These are phyloP conservation scores for Gulo gulo DNA, from an alignment of 2,113 vertebrate species.

Conservation along the genomic window DNA sequence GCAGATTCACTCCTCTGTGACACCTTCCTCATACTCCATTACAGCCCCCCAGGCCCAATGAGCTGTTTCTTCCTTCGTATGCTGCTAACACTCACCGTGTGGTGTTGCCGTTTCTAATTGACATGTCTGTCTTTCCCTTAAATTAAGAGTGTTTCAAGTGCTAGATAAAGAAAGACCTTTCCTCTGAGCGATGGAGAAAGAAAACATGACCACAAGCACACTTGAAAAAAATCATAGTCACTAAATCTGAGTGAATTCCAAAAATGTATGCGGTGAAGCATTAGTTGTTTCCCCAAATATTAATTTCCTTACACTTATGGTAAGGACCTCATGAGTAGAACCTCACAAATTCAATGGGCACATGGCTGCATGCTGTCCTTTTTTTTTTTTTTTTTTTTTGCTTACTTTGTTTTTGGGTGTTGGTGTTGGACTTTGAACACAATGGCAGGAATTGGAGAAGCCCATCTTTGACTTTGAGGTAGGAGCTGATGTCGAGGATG, in stretches of 20 bases:
- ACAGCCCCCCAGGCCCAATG: too few species aligned
- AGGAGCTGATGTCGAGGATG: neutral
- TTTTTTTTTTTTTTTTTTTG: neutral
- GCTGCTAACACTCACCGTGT: neutral
- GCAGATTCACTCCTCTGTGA: neutral
- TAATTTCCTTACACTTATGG: neutral
- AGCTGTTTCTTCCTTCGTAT: neutral
- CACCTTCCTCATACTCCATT: neutral
- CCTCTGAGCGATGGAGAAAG: neutral
- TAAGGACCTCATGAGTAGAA: neutral
- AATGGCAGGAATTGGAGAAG: neutral
- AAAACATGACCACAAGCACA: neutral
- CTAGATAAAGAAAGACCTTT: neutral
- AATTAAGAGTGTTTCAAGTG: neutral
- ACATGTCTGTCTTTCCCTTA: neutral
- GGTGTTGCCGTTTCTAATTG: neutral
- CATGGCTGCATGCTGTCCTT: neutral
- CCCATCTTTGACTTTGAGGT: neutral
- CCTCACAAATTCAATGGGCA: neutral
- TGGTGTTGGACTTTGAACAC: neutral
- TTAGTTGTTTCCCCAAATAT: neutral
- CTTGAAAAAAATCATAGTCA: neutral
- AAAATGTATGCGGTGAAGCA: neutral
- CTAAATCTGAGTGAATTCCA: neutral
- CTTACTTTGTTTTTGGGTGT: neutral